Base-by-base conservation (phyloP, 2,888 invertebrate species). In the Agrochola macilenta region DNA sequence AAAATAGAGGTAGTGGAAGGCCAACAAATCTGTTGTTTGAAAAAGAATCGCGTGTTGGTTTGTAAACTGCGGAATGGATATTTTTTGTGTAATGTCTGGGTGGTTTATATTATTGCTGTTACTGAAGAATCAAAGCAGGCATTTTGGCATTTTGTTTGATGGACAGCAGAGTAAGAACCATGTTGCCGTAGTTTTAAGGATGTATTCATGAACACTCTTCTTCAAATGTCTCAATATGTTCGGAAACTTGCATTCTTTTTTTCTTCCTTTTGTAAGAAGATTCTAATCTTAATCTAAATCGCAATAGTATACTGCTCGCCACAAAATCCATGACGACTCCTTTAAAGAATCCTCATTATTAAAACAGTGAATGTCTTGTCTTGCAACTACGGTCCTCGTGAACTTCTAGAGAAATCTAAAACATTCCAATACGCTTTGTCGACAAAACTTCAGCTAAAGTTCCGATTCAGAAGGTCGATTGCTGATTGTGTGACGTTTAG, bases 341-440 rank as follows among this genome's bases (percentile, higher is more conserved):
- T 57, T 9, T 14, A 54, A 81, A 75, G 46, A 60, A 65, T 69
- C 30, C 35, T 65, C 69, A 69, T 69, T 58, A 81, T 64, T 74
- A 64, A 74, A 80, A 74, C 81, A 63, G 66, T 64, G 63, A 78
- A 23, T n/a, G 17, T 63, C 54, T 57, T 26, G 57, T 64, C 35
- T 26, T 64, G n/a, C 57, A 69, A 35, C 43, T 69, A 39, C 43
- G 52, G 35, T 66, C 14, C 39, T 30, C n/a, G 73, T 17, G 46
- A 81, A 80, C 35, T 80, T 81, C 54, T 39, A 46, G 69, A 60
- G 75, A 75, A 81, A 80, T 69, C 52, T 80, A 65, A 65, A 60
- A 69, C 60, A 75, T 75, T 81, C 54, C 65, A 65, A 69, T 75
- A 69, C 69, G 54, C 64, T 57, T 54, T 35, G 80, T 65, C 43